Evolutionary conservation across 1,140 invertebrate species (phyloP), one percentile per base, ranked within the genome.

Genomic region (Drosophila paulistorum): DNA sequence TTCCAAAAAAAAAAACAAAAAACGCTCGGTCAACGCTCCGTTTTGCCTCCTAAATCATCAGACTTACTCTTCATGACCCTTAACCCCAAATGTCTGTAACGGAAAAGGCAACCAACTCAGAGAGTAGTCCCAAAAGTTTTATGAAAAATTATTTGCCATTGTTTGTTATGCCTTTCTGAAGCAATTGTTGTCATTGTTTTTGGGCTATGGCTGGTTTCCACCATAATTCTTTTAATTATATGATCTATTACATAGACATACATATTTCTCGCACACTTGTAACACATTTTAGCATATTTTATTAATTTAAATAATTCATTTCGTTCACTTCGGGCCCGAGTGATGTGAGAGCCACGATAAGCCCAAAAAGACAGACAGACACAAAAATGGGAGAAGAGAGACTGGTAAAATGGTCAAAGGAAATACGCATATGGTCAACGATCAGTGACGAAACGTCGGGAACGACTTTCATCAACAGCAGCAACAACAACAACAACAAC

Each of bases 231-330:
- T 89, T 79, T 89, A 89, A 89, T 89, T 89, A 89, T 90, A 84
- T 89, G 84, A 89, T 89, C 84, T 89, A 89, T 89, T 89, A 79
- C 84, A 77, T 68, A 37, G 51, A 73, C 39, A 68, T 20, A 58
- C 66, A 80, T 79, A 81, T 81, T 74, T 87, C 79, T 80, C 79
- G 80, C 83, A 89, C 84, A 87, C 84, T 89, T 89, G 84, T 89
- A 89, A 90, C 85, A 90, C 85, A 84, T 85, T 89, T 89, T 89
- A 89, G 85, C 84, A 89, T 89, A 89, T 89, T 89, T 89, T 89
- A 89, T 89, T 84, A 89, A 89, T 89, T 89, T 89, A 89, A 89
- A 89, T 89, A 90, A 79, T 75, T 87, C 84, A 89, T 76, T 63
- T 83, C 71, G 79, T 41, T 64, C 69, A 73, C 72, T 78, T 51